Conservation (phyloP, 2,888 invertebrate species). For the Drosophila algonquin region DNA sequence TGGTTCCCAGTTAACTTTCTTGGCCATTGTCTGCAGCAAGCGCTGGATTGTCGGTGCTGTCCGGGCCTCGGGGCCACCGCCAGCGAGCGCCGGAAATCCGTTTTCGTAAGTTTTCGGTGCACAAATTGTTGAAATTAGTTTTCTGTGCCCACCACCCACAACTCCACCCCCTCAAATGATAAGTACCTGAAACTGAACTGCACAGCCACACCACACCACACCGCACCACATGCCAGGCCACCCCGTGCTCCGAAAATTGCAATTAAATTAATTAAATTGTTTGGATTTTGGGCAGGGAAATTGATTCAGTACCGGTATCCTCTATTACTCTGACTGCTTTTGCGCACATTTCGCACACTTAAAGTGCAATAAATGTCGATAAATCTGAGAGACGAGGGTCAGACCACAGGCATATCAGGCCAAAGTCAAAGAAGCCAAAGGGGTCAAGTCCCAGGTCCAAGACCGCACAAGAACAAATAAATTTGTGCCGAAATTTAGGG, state of each 20-base stretch:
- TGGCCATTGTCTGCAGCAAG: constrained; percentile 65
- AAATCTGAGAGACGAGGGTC: neutral
- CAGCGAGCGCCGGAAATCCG: constrained; percentile 66
- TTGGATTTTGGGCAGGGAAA: constrained; percentile 40
- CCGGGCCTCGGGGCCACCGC: constrained; percentile 33
- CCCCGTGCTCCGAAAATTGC: constrained; percentile 49
- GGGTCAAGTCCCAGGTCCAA: constrained; percentile 29
- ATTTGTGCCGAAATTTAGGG: constrained; percentile 29
- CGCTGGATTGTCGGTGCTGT: constrained; percentile 11
- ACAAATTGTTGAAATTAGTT: constrained; percentile 80
- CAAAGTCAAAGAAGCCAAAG: neutral
- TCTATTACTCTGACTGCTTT: neutral
- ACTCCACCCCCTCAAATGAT: constrained; percentile 51
- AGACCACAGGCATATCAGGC: neutral
- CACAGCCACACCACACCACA: neutral
- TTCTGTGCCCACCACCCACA: constrained; percentile 49
- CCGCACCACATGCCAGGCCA: neutral
- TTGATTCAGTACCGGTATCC: constrained; percentile 33
- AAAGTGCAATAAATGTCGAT: constrained; percentile 36
- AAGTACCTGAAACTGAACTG: constrained; percentile 71
- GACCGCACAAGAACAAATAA: constrained; percentile 20
- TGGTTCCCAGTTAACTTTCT: constrained; percentile 69
- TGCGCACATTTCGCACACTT: constrained; percentile 18
- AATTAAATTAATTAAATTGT: constrained; percentile 77
- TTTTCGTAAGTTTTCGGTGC: constrained; percentile 68